Base-by-base conservation (phyloP, 2,113 vertebrate species). In the Taurulus bubalis region DNA sequence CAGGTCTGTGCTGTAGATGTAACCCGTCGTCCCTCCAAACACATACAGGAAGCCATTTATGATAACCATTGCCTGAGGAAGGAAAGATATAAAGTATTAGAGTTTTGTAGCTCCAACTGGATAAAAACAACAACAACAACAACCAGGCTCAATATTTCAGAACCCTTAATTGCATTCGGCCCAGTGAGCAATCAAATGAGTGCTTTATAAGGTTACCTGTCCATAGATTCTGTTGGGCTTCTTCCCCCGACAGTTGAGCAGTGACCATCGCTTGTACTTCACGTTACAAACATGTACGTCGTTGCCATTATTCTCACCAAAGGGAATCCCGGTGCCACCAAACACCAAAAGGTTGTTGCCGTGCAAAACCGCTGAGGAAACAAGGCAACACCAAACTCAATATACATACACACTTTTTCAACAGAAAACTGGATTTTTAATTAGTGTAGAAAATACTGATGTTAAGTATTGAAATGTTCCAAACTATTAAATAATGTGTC, bases 271-370 rank as follows among this genome's bases (percentile, higher is more conserved):
- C 83, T 99, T 98, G 91, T 98, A 98, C 80, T 97, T 98, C 81
- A 99, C 97, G 0, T 99, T 99, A 92, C 98, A 99, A 69, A 99
- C 98, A 0, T 99, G 98, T 68, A 99, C 96, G 0, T 99, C 98
- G 0, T 99, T 99, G 40, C 98, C 97, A 0, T 98, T 99, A 93
- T 97, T 99, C 91, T 99, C 97, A 0, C 98, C 98, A 2, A 99
- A 99, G 0, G 98, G 98, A 88, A 99, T 99, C 76, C 98, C 98
- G 0, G 98, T 99, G 32, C 98, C 98, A 0, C 98, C 98, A 15
- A 99, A 99, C 38, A 99, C 98, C 15, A 99, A 89, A 45, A 99
- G 95, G 91, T 99, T 99, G 95, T 99, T 98, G 47, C 98, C 98
- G 0, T 99, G 98, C 79, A 99, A 71, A 82, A 98, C 98, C 69